Base-by-base conservation (phyloP, 2,888 invertebrate genomes). In the Drosophila meridiana region DNA sequence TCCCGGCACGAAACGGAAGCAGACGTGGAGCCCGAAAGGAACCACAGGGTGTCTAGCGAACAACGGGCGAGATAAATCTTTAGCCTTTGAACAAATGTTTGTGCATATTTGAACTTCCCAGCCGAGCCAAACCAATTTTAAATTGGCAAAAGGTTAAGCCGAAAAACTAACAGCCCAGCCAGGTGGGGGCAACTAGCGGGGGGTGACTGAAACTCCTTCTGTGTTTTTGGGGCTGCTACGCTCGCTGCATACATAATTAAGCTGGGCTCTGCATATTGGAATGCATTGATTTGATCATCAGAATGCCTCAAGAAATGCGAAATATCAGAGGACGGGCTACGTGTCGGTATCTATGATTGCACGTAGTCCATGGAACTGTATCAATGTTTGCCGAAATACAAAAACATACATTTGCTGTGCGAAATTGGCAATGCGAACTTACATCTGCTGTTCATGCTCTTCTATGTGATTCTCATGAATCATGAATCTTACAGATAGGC, bases 81-180 rank as follows among this genome's bases (percentile, higher is more conserved):
- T 82, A 87, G 83, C 80, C 88, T 85, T 89, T 88, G 80, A 86
- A 82, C 90, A 86, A 86, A 87, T 87, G 90, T 90, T 87, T 87
- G 88, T 85, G 90, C 90, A 86, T 86, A 86, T 86, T 86, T 86
- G 86, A 90, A 86, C 90, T 86, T 90, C 73, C 72, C 76, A 73
- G 71, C 67, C 56, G 58, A 66, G 63, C 58, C 73, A 76, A 82
- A 88, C 83, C 89, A 90, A 90, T 88, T 88, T 90, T 69, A 86
- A 87, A 87, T 90, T 88, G 88, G 81, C 89, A 87, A 88, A 83
- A 87, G 84, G 89, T 89, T 85, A 85, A 85, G 85, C 89, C 85
- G 69, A 87, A 83, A 84, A 81, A 89, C 84, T 84, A 85, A 89
- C 89, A 89, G 64, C 63, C 72, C 53, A 47, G 58, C 48, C 74